These are phyloP conservation scores for Papilio demoleus DNA, from an alignment of 2,888 invertebrate species.

Conservation along the genomic window DNA sequence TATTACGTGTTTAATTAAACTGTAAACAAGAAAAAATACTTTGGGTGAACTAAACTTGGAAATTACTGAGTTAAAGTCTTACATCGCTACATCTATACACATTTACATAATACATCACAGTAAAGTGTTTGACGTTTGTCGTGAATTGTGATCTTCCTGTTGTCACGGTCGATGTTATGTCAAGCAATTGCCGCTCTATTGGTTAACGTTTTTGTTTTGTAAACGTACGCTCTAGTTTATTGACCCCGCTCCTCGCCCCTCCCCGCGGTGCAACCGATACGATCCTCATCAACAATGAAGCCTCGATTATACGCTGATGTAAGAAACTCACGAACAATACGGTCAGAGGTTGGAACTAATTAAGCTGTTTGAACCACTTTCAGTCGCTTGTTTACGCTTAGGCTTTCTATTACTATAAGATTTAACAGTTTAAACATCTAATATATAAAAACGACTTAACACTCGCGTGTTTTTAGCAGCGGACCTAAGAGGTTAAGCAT, in stretches of 20 bases:
- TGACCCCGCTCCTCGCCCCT: constrained; percentile 16
- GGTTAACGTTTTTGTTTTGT: constrained; percentile 36
- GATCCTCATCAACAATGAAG: constrained; percentile 15
- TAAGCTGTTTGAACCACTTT: neutral
- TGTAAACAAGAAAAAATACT: too few species aligned
- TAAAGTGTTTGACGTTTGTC: constrained; percentile 29
- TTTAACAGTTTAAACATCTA: too few species aligned
- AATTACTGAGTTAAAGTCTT: too few species aligned
- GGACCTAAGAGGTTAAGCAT: too few species aligned
- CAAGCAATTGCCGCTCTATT: constrained; percentile 36
- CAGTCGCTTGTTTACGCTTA: too few species aligned
- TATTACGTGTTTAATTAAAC: too few species aligned
- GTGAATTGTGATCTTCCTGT: constrained; percentile 40
- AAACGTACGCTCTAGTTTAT: constrained; percentile 32
- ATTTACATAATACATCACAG: constrained; percentile 33
- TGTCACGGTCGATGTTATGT: constrained; percentile 26
- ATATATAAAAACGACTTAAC: too few species aligned
- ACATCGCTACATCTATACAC: neutral
- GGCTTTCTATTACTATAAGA: too few species aligned
- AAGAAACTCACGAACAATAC: neutral
- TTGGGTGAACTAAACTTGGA: too few species aligned
- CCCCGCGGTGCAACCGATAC: constrained; percentile 14
- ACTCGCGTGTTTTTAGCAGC: too few species aligned
- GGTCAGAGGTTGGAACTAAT: constrained; percentile 12
- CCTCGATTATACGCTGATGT: constrained; percentile 27